Evolutionary conservation across 2,113 vertebrate genomes (phyloP), one percentile per base, ranked within the genome.

Genomic region (Boleophthalmus pectinirostris): DNA sequence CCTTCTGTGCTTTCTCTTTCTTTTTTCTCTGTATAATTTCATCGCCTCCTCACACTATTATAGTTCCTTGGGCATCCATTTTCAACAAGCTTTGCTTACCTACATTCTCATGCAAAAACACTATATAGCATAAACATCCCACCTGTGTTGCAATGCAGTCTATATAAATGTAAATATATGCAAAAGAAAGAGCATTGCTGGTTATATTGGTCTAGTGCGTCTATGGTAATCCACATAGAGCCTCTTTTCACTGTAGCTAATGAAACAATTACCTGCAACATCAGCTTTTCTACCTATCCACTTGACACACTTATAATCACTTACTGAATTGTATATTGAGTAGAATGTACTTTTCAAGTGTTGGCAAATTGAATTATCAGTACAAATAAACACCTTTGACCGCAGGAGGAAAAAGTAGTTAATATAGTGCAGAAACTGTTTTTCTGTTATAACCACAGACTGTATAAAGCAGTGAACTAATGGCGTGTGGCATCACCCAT

Each of bases 81-180:
- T 53, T 54, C 67, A 29, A 1, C 61, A 56, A 23, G 25, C 46
- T 38, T 68, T 9, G 38, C 10, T 51, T 25, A 7, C 45, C 43
- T 75, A 51, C 21, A 47, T 24, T 16, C 7, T 53, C 0, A 46
- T 67, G 23, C 46, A 70, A 67, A 70, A 69, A 51, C 45, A 6
- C 38, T 3, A 57, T 14, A 21, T 45, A 73, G 38, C 16, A 45
- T 38, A 23, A 43, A 70, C 13, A 71, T 35, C 33, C 61, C 10
- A 74, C 68, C 25, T 66, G 23, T 24, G 67, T 57, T 49, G 21
- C 29, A 14, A 21, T 56, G 9, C 29, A 38, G 3, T 47, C n/a
- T 38, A 78, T 85, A 60, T 71, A 70, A 66, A 77, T 73, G 65
- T 25, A 74, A 78, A 79, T 85, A 1, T 35, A 23, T 7, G 14